These are phyloP conservation scores for Zingel zingel DNA, from an alignment of 2,113 vertebrate genomes.

Conservation along the genomic window DNA sequence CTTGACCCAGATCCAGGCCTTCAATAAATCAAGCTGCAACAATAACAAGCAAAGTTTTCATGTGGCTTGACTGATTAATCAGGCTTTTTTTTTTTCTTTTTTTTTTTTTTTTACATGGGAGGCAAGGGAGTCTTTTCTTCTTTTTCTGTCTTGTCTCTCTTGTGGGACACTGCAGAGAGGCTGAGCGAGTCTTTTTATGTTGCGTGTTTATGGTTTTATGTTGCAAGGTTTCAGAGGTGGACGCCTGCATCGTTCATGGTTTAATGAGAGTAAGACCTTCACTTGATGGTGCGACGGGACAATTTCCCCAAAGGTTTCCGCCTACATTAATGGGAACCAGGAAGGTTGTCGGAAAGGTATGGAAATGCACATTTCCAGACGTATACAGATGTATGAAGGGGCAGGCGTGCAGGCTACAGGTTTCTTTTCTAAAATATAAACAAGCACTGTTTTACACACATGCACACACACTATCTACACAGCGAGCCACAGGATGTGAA, in stretches of 20 bases:
- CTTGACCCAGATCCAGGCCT: slow-evolving; percentile 79
- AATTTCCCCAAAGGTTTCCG: slow-evolving; percentile 35
- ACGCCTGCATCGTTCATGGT: slow-evolving; percentile 35
- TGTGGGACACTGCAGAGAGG: slow-evolving; percentile 42
- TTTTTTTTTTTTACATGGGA: slow-evolving; percentile 53
- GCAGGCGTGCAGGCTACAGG: slow-evolving; percentile 4
- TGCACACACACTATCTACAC: slow-evolving; percentile 26
- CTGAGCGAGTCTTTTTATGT: slow-evolving; percentile 39
- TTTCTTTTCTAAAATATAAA: slow-evolving; percentile 34
- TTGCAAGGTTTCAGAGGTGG: slow-evolving; percentile 40
- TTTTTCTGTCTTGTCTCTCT: slow-evolving; percentile 52
- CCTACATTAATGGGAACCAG: slow-evolving; percentile 12
- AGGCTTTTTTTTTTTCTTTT: slow-evolving; percentile 51
- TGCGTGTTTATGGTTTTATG: slow-evolving; percentile 49
- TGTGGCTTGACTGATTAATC: slow-evolving; percentile 80
- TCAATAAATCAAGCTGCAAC: slow-evolving; percentile 85
- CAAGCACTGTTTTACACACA: slow-evolving; percentile 33
- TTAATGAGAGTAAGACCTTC: slow-evolving; percentile 57
- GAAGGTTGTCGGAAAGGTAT: neutral
- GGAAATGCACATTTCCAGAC: neutral
- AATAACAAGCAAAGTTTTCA: slow-evolving; percentile 84
- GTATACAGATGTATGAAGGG: neutral
- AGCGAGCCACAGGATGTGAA: slow-evolving; percentile 66
- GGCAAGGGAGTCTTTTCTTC: slow-evolving; percentile 55
- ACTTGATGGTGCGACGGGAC: slow-evolving; percentile 23